Evolutionary conservation across 2,113 vertebrate species (phyloP), one percentile per base, ranked within the genome.

Genomic region (Corydoras maculifer): DNA sequence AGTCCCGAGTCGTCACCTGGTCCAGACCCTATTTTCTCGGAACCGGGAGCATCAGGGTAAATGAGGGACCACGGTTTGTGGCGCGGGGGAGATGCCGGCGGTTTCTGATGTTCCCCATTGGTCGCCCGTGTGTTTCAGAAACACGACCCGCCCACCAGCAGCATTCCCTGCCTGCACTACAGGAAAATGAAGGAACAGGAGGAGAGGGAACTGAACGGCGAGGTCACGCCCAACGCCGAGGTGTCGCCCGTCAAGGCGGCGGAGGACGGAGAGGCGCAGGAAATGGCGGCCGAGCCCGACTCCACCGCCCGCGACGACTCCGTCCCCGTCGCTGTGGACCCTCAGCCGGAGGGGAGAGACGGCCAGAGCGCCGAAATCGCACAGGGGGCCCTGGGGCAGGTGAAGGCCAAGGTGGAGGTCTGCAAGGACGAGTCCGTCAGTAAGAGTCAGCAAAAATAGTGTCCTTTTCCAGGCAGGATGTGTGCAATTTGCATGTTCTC

Each of bases 391-490:
- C 85, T 99, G 74, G 94, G 95, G 50, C 97, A 98, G 84, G 95
- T 99, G 65, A 98, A 90, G 85, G 97, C 97, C 84, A 99, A 98
- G 85, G 97, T 99, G 72, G 97, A 99, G 85, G 94, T 98, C 69
- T 99, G 97, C 92, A 99, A 98, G 84, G 97, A 99, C 63, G 97
- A 99, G 86, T 99, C 97, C 0, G 88, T 99, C 80, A 94, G 97
- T 99, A 88, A 86, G 91, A 11, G 9, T 70, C 48, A 14, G 4
- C 4, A 25, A 25, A 25, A 25, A 43, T 43, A 2, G 0, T 43
- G 35, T 5, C 7, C 7, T 43, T 43, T 43, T 43, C 7, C 35
- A 43, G 35, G 35, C 35, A 43, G 35, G 35, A 43, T 43, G 7
- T 43, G 7, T 43, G 35, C 1, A 43, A 8, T 43, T 43, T 43